Base-by-base conservation (phyloP, 2,113 vertebrate species). In the Carollia perspicillata region DNA sequence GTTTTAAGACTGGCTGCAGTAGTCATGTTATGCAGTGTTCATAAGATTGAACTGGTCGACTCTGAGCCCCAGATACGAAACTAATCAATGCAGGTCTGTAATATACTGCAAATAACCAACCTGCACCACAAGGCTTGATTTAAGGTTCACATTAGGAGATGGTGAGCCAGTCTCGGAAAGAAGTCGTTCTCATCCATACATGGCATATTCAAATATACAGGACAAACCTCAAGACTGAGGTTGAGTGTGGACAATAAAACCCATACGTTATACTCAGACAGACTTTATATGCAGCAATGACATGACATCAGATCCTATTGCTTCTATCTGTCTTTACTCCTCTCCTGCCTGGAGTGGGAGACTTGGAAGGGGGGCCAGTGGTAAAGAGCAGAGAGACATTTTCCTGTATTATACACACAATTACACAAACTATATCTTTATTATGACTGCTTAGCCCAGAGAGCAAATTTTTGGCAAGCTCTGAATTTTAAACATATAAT, bases 81-180 rank as follows among this genome's bases (percentile, higher is more conserved):
- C 95, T 93, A 97, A 97, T 97, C 96, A 97, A 51, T 3, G 6
- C 53, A 92, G 4, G 84, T 84, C 72, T 93, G 42, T 98, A 98
- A 97, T 97, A 92, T 88, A 55, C 92, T 94, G 92, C 81, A 86
- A 88, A 97, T 90, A 95, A 96, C 26, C 75, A 97, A 51, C 93
- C 71, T 93, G 86, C 78, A 49, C 72, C 95, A 11, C 69, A 81
- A 66, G 77, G 58, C 71, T 95, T 88, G 83, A 90, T 93, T 95
- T 95, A 97, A 88, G 33, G 37, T 78, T 96, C 90, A 74, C 20
- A 86, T 96, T 97, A 95, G 93, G 87, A 6, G 0, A 35, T 92
- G 26, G 58, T 96, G 95, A 94, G 81, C 71, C 95, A 66, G 94
- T 58, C 49, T 81, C 78, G 90, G 85, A 92, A 96, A 85, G 92